A percentile compares a stretch with the other conserved stretches of the same genome.
phyloP scores from a whole-genome alignment of 2,113 vertebrate genomes.

The Ptyas mucosa region DNA sequence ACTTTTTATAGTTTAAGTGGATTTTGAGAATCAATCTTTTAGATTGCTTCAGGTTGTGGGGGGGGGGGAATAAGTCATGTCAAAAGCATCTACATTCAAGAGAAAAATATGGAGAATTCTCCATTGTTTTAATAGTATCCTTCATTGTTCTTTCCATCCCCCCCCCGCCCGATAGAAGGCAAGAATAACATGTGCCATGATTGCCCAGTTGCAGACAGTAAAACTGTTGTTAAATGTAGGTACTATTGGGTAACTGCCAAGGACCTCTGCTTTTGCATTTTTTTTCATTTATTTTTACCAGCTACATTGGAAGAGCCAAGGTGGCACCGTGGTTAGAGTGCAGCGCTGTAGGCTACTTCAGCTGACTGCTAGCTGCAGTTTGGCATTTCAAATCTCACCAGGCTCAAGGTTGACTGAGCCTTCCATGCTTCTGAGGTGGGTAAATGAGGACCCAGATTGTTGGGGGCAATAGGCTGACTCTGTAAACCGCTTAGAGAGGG shows the following conservation, averaged over 20 bases:
- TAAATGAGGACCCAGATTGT: too few species aligned
- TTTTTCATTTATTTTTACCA: not conserved
- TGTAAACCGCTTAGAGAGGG: too few species aligned
- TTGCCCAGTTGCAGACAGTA: not conserved
- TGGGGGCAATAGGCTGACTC: too few species aligned
- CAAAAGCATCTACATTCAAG: not conserved
- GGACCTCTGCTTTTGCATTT: not conserved
- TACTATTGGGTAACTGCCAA: not conserved
- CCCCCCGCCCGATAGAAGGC: not conserved
- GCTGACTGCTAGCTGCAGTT: too few species aligned
- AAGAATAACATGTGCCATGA: not conserved
- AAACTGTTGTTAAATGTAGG: not conserved
- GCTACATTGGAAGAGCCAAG: not conserved
- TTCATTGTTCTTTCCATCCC: not conserved
- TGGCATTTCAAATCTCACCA: too few species aligned
- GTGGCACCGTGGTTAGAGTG: too few species aligned
- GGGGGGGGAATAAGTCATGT: not conserved
- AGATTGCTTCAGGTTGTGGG: not conserved
- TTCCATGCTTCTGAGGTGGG: too few species aligned
- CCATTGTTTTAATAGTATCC: not conserved
- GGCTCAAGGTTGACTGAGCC: too few species aligned
- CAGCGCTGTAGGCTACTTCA: too few species aligned
- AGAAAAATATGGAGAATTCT: not conserved
- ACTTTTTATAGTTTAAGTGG: not conserved
- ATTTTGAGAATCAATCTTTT: constrained; percentile 9